Evolutionary conservation across 2,888 invertebrate species (phyloP), one percentile per base, ranked within the genome.

Genomic region (Agrilus biguttatus): DNA sequence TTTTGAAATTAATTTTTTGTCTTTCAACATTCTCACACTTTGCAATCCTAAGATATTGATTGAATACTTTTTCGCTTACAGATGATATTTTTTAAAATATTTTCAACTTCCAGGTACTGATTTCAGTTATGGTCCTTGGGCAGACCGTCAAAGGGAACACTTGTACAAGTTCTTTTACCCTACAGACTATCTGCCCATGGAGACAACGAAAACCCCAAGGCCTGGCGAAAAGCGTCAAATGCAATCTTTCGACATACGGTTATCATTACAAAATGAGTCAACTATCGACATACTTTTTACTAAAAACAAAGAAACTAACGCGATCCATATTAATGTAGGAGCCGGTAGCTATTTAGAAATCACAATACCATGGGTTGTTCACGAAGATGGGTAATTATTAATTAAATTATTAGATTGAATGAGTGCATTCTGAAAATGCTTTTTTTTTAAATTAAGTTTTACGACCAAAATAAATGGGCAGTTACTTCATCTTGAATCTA

Each of bases 101-200:
- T 38, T 39, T 14, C 12, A 33, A 34, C 17, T 51, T 53, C 38
- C 39, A 59, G 60, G 77, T 0, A 90, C 89, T 3, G 90, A 93
- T 60, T 89, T 98, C 56, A 95, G 93, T 65, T 98, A 97, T 60
- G 97, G 97, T 0, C 97, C 97, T 0, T 98, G 97, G 97, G 97
- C 96, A 3, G 97, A 98, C 62, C 75, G 95, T 40, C 97, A 98
- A 63, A 77, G 97, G 49, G 95, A 95, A 61, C 83, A 89, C 65
- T 71, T 98, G 32, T 96, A 90, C 67, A 89, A 83, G 67, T 93
- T 96, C 66, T 98, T 98, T 69, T 96, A 88, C 61, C 97, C 93
- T 7, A 81, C 85, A 49, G 84, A 88, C 62, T 89, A 82, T 67
- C 78, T 83, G 58, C 78, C 81, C 45, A 72, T 88, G 61, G 78